Evolutionary conservation across 2,113 vertebrate genomes (phyloP).

Genomic region (Kryptolebias marmoratus): DNA sequence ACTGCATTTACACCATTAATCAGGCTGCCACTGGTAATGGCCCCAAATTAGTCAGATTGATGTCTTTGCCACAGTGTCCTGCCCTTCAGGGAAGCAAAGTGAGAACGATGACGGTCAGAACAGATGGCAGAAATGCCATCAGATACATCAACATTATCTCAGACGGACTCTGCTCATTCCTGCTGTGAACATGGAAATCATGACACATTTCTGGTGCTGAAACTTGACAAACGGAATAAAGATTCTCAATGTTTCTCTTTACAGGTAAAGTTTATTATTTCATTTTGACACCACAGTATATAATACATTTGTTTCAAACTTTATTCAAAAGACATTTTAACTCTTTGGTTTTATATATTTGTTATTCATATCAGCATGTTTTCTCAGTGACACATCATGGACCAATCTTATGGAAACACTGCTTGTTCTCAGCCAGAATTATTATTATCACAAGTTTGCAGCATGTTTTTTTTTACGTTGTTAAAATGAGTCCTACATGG

Average conservation of each 20-base stretch:
- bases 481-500: not conserved
- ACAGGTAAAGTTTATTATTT: not conserved
- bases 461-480: not conserved
- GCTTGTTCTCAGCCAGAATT: not conserved
- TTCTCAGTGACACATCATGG: not conserved
- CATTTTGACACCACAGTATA: slow-evolving; percentile 52
- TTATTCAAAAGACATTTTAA: slow-evolving; percentile 14
- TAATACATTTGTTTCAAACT: slow-evolving; percentile 25
- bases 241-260: not conserved
- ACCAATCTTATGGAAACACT: slow-evolving; percentile 4
- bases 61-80: not conserved
- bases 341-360: not conserved
- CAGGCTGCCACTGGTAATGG: not conserved
- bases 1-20: not conserved
- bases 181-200: not conserved
- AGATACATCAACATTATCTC: slow-evolving; percentile 8
- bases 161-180: not conserved
- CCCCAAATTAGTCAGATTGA: slow-evolving; percentile 26
- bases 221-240: not conserved
- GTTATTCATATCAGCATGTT: not conserved
- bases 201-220: not conserved
- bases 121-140: slow-evolving; percentile 16
- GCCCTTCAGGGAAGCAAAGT: slow-evolving; percentile 21
- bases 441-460: not conserved
- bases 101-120: slow-evolving; percentile 29